Evolutionary conservation across 1,140 invertebrate species (phyloP).

Genomic region (Dryas iulia): DNA sequence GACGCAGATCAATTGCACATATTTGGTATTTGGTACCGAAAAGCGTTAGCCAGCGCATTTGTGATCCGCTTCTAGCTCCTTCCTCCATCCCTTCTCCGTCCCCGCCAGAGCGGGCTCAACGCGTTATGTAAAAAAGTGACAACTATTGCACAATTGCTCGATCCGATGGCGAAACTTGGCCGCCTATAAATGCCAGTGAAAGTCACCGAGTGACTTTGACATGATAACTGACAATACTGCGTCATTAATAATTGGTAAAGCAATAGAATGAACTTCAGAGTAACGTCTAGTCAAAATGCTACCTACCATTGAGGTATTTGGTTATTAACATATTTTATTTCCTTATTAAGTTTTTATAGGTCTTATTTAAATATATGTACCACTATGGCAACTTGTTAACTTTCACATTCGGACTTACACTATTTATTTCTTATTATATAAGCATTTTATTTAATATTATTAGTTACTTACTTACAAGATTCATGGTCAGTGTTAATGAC

Average conservation of each 20-base stretch:
- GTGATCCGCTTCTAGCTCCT: conserved; percentile 21
- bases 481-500: conserved; percentile 1
- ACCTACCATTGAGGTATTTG: neutral
- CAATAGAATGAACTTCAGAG: neutral
- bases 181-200: conserved; percentile 74
- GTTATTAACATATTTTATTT: neutral
- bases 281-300: neutral
- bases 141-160: conserved; percentile 74
- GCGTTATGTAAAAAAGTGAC: conserved; percentile 76
- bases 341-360: too few relatives aligned
- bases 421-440: neutral
- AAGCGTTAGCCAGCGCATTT: conserved; percentile 16
- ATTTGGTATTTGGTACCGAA: conserved; percentile 10
- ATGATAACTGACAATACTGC: conserved; percentile 52
- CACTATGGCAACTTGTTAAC: neutral
- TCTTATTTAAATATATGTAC: neutral
- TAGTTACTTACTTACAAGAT: neutral
- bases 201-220: conserved; percentile 75
- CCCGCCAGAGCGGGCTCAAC: conserved; percentile 32
- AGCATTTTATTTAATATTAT: neutral
- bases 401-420: neutral
- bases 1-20: conserved; percentile 26
- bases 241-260: conserved; percentile 37
- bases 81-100: conserved; percentile 21
- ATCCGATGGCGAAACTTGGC: conserved; percentile 75